These are phyloP conservation scores for Sebastes steindachneri DNA, from an alignment of 2,797 vertebrate species.

Conservation along the genomic window DNA sequence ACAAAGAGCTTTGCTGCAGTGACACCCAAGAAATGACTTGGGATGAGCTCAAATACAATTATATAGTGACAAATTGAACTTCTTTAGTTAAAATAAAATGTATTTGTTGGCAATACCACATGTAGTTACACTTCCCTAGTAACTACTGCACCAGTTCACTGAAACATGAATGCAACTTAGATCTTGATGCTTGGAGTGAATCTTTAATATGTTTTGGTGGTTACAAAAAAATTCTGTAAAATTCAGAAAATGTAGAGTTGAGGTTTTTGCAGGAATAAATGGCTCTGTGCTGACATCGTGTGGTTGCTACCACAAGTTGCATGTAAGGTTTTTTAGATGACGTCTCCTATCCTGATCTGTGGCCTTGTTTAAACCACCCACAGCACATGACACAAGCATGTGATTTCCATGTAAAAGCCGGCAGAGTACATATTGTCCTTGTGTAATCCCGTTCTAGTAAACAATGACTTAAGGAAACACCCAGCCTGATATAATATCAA, in stretches of 20 bases:
- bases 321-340: neutral
- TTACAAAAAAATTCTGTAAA: neutral
- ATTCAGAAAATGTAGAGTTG: neutral
- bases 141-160: neutral
- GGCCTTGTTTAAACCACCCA: neutral
- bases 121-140: neutral
- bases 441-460: neutral
- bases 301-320: constrained; percentile 48
- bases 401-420: neutral
- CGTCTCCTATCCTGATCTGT: neutral
- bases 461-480: neutral
- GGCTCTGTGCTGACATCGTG: constrained; percentile 71
- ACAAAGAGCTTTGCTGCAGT: neutral
- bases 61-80: neutral
- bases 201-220: neutral
- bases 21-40: neutral
- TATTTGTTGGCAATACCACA: neutral
- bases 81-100: neutral
- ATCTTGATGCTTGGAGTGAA: neutral
- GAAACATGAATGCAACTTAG: neutral
- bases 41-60: neutral
- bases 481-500: neutral
- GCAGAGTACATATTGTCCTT: neutral
- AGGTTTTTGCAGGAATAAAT: neutral
- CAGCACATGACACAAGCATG: neutral